phyloP scores from a whole-genome alignment of 2,113 vertebrate genomes.

The Gobiocypris rarus region DNA sequence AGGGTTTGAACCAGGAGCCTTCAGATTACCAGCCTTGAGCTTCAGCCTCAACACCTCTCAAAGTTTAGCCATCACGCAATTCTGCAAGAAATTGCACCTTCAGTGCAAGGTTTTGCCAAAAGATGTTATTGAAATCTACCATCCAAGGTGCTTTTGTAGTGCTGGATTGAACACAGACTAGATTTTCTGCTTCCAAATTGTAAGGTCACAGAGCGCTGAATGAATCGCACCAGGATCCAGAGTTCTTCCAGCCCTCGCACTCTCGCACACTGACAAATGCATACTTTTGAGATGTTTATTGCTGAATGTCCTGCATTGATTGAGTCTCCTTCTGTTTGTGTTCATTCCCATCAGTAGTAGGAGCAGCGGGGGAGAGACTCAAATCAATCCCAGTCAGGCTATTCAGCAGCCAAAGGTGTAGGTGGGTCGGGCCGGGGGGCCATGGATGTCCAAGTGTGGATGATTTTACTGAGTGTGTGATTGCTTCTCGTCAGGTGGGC shows the following conservation, averaged over 20 bases:
- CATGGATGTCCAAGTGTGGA: constrained; percentile 44
- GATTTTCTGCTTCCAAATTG: constrained; percentile 16
- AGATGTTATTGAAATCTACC: constrained; percentile 18
- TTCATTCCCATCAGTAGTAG: constrained; percentile 38
- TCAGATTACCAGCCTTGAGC: not conserved
- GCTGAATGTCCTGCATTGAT: constrained; percentile 55
- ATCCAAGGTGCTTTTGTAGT: constrained; percentile 27
- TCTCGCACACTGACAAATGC: constrained; percentile 30
- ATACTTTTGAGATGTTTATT: constrained; percentile 41
- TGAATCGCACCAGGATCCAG: constrained; percentile 1
- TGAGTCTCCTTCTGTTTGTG: constrained; percentile 44
- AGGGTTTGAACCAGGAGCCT: not conserved
- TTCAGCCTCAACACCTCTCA: not conserved
- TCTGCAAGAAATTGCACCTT: not conserved
- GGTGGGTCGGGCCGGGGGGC: not conserved
- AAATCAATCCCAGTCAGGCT: constrained; percentile 49
- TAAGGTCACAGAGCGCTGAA: constrained; percentile 4
- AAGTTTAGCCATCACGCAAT: not conserved
- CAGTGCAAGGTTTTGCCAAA: not conserved
- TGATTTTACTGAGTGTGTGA: constrained; percentile 56
- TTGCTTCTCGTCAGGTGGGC: constrained; percentile 49
- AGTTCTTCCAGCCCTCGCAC: not conserved
- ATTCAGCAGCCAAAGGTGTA: constrained; percentile 11
- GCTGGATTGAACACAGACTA: constrained; percentile 15
- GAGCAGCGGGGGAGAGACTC: constrained; percentile 43